Evolutionary conservation across 2,888 invertebrate species (phyloP), one percentile per base, ranked within the genome.

Genomic region (Leistus spinibarbis): DNA sequence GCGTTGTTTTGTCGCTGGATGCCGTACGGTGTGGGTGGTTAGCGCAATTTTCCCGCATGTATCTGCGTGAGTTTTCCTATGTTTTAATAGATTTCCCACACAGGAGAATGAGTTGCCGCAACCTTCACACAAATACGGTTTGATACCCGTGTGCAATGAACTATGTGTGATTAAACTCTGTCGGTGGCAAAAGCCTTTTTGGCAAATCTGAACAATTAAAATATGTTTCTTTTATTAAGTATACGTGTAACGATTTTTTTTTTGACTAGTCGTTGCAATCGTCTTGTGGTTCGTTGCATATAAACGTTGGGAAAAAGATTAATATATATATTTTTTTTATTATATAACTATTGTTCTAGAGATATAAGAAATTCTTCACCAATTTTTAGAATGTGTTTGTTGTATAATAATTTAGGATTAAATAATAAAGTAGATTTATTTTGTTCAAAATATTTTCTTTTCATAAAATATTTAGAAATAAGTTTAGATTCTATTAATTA

Each of bases 111-210:
- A 82, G 24, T 84, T 82, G 1, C 83, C 82, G 76, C 88, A 88
- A 56, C 84, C 84, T 77, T 85, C 86, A 76, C 88, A 88, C 56
- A 84, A 82, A 78, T 86, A 88, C n/a, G 88, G 87, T 77, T 87
- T 88, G 2, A 86, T 82, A 20, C 86, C 86, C 0, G 86, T 86
- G 69, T 88, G 87, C 24, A 87, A 79, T 13, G 87, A 85, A 67
- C 84, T 85, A 81, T 88, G 88, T 1, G 86, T 87, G 1, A 87
- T 85, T 64, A 87, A 82, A 79, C 86, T 87, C 80, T 87, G 87
- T 0, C 87, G 84, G 79, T 88, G 86, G 2, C 85, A 85, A 80
- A 88, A 88, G 9, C 85, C 83, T 79, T 87, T 87, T 9, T 84
- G 83, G 73, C 88, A 88, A 1, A 86, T 81, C 87, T 88, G 80